Evolutionary conservation across 1,140 invertebrate species (phyloP).

Genomic region (Bombus terrestris): DNA sequence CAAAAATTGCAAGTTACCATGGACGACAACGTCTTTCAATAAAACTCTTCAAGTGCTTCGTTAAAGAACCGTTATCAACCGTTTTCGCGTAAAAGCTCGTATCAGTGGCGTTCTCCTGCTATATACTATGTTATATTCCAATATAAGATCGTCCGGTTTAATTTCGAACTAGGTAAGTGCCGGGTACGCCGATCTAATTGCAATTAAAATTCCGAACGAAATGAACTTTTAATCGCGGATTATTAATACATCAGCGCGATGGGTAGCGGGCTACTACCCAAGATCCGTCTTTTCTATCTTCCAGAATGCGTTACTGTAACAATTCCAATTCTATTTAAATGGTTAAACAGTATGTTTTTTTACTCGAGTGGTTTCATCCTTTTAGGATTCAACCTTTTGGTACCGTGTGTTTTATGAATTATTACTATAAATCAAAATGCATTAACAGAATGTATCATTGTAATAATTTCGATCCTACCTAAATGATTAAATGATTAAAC

Average conservation of each 20-base stretch:
- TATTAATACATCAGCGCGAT: slow-evolving; percentile 24
- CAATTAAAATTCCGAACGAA: slow-evolving; percentile 46
- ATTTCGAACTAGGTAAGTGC: slow-evolving; percentile 47
- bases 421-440: too few relatives aligned
- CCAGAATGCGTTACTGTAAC: not conserved
- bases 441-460: too few relatives aligned
- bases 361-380: too few relatives aligned
- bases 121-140: not conserved
- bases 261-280: not conserved
- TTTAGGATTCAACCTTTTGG: too few relatives aligned
- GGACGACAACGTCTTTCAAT: not conserved
- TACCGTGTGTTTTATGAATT: too few relatives aligned
- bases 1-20: slow-evolving; percentile 3
- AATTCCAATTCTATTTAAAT: not conserved
- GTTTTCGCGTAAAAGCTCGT: not conserved
- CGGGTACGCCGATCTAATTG: slow-evolving; percentile 29
- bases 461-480: too few relatives aligned
- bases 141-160: slow-evolving; percentile 35
- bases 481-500: too few relatives aligned
- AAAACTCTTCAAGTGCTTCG: not conserved
- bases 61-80: slow-evolving; percentile 5
- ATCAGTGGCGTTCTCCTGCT: not conserved
- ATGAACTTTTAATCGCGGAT: slow-evolving; percentile 50
- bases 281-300: not conserved
- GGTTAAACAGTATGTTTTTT: too few relatives aligned